Conservation (phyloP, 2,113 vertebrate species). For the Vanacampus margaritifer region DNA sequence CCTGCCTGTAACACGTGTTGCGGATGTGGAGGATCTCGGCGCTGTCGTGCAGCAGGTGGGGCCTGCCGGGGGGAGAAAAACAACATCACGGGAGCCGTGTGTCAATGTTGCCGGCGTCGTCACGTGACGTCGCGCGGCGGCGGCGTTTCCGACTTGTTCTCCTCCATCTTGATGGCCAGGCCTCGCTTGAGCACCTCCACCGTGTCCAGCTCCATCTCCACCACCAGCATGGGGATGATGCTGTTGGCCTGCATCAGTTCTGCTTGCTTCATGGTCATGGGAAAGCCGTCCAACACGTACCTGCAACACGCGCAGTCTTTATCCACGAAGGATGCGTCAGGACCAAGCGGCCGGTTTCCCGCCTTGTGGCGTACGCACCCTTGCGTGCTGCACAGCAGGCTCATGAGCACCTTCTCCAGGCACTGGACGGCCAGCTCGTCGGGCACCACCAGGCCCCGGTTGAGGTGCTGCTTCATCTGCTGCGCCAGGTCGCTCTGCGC, state of each 20-base stretch:
- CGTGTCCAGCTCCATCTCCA: constrained; percentile 81
- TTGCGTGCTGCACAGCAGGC: constrained; percentile 67
- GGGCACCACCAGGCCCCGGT: constrained; percentile 77
- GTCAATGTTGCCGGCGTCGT: not conserved
- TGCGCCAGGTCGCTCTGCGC: constrained; percentile 74
- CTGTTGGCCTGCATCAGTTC: constrained; percentile 74
- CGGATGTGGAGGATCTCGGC: constrained; percentile 77
- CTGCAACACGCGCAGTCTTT: constrained; percentile 60
- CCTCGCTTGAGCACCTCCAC: constrained; percentile 84
- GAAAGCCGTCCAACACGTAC: constrained; percentile 89
- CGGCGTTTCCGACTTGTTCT: constrained; percentile 68
- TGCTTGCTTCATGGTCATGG: constrained; percentile 79
- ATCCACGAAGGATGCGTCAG: not conserved
- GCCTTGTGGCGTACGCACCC: no score
- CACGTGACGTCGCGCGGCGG: not conserved
- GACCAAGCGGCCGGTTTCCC: no score
- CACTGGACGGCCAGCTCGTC: constrained; percentile 85
- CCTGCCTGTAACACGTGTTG: constrained; percentile 74
- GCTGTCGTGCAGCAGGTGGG: constrained; percentile 78
- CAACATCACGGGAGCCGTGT: not conserved
- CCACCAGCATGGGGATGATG: constrained; percentile 83
- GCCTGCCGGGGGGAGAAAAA: constrained; percentile 18
- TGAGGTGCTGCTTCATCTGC: constrained; percentile 74
- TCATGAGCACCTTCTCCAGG: constrained; percentile 82
- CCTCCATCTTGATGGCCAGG: constrained; percentile 69